A percentile compares a stretch with the other conserved stretches of the same genome.
Evolutionary conservation across 2,888 invertebrate genomes (phyloP).

Genomic region (Mesodorylaimus sp.): DNA sequence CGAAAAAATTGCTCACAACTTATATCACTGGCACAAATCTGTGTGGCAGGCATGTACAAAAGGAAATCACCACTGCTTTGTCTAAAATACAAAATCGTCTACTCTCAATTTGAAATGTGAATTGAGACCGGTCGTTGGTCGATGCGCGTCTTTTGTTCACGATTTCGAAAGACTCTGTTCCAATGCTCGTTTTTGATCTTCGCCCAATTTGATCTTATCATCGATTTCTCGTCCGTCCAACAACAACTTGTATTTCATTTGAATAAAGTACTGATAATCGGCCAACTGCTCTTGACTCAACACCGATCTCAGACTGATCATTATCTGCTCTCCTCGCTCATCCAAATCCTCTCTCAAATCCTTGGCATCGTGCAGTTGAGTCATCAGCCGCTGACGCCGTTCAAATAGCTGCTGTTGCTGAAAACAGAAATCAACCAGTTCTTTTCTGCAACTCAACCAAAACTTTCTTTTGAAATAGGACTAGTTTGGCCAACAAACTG

Average conservation of each 20-base stretch:
- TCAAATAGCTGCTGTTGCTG: slow-evolving; percentile 25
- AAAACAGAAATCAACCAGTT: too few species aligned
- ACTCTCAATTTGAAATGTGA: too few species aligned
- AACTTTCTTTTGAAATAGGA: too few species aligned
- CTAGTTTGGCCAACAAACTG: too few species aligned
- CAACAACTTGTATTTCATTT: slow-evolving; percentile 65
- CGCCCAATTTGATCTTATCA: slow-evolving; percentile 60
- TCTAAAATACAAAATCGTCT: too few species aligned
- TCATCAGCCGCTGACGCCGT: slow-evolving; percentile 54
- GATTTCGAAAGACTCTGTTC: slow-evolving; percentile 39
- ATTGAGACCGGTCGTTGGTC: too few species aligned
- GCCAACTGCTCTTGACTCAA: slow-evolving; percentile 52
- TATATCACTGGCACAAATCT: too few species aligned
- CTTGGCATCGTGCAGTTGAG: slow-evolving; percentile 63
- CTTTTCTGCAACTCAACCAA: too few species aligned
- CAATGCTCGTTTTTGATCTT: slow-evolving; percentile 56
- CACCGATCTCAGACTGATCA: slow-evolving; percentile 47
- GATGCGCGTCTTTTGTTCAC: too few species aligned
- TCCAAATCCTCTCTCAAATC: slow-evolving; percentile 60
- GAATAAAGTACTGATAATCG: slow-evolving; percentile 63
- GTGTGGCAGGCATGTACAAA: too few species aligned
- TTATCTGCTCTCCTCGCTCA: slow-evolving; percentile 50
- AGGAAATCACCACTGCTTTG: too few species aligned
- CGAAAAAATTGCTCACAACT: too few species aligned
- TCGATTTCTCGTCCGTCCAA: slow-evolving; percentile 61